Conservation (phyloP, 2,113 vertebrate genomes). For the Centrocercus urophasianus region DNA sequence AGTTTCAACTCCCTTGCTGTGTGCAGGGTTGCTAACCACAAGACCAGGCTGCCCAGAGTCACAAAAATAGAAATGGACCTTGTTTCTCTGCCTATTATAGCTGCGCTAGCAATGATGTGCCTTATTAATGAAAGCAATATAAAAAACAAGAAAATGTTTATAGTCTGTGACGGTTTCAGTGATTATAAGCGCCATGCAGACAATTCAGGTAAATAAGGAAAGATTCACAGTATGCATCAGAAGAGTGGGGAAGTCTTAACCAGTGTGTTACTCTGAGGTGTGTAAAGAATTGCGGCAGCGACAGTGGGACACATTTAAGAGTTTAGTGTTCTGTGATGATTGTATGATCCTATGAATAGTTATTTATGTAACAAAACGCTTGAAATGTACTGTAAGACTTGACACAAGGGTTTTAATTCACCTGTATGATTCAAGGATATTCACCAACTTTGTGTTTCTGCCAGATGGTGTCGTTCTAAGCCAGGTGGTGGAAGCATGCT, state of each 20-base stretch:
- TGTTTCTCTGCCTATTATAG: neutral
- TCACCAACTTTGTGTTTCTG: neutral
- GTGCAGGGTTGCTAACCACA: no score
- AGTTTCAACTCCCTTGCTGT: no score
- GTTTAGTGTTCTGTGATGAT: neutral
- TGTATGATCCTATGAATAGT: neutral
- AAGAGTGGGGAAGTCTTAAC: neutral
- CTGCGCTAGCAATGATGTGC: neutral
- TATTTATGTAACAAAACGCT: neutral
- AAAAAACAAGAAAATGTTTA: neutral
- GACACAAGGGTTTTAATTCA: constrained; percentile 22
- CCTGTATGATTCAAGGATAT: neutral
- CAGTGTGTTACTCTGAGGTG: neutral
- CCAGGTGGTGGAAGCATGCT: neutral
- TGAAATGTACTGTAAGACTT: neutral
- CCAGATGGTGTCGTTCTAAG: constrained; percentile 63
- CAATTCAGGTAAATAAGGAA: neutral
- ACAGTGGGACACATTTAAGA: neutral
- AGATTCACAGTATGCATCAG: neutral
- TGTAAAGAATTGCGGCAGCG: neutral
- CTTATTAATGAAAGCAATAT: neutral
- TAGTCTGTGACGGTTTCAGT: neutral
- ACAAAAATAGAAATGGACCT: neutral
- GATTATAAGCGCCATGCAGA: neutral
- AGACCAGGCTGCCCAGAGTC: no score